These are phyloP conservation scores for Calcarius lapponicus DNA, from an alignment of 2,797 vertebrate genomes.

Conservation along the genomic window DNA sequence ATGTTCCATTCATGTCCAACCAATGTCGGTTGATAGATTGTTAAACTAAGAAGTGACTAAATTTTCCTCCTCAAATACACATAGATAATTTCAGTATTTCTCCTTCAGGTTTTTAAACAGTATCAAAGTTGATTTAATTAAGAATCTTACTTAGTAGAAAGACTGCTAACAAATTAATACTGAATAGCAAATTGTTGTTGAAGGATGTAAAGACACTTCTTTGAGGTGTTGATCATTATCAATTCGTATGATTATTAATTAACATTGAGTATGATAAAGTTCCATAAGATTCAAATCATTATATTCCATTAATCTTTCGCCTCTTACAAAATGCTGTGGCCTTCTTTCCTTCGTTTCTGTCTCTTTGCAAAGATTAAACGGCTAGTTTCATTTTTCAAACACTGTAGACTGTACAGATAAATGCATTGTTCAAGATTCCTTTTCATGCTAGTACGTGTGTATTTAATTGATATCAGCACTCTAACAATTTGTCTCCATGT, in stretches of 20 bases:
- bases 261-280: not conserved
- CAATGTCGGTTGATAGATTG: not conserved
- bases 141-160: not conserved
- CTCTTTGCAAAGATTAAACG: not conserved
- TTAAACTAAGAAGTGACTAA: not conserved
- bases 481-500: not conserved
- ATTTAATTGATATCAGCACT: not conserved
- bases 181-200: not conserved
- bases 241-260: not conserved
- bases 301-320: not conserved
- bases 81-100: not conserved
- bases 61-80: not conserved
- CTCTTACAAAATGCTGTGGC: not conserved
- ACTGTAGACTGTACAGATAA: not conserved
- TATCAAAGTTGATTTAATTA: not conserved
- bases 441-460: not conserved
- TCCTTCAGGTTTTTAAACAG: not conserved
- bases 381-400: not conserved
- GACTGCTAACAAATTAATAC: not conserved
- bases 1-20: not conserved
- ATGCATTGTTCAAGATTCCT: not conserved
- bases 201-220: not conserved
- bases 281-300: not conserved
- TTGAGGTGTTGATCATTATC: not conserved
- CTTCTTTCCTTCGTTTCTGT: not conserved